These are phyloP conservation scores for Marasmarcha lunaedactyla DNA, from an alignment of 2,888 invertebrate genomes.

Conservation along the genomic window DNA sequence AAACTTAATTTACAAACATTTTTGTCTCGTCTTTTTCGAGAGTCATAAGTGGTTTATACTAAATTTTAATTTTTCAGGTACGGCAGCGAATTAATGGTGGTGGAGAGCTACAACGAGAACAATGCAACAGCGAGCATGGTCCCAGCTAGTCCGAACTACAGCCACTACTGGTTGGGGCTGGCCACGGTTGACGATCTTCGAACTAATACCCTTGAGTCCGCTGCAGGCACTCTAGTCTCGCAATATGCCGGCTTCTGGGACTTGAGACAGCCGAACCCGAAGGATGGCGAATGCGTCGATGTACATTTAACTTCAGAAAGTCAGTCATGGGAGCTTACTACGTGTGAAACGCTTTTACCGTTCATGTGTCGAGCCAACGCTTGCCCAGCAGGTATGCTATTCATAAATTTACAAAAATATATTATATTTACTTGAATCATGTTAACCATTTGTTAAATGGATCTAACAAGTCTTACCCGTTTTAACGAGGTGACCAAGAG, in stretches of 20 bases:
- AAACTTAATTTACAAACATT: not conserved
- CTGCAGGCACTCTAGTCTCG: constrained; percentile 89
- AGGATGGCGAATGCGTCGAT: constrained; percentile 91
- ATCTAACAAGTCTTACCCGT: too few species aligned
- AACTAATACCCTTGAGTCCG: constrained; percentile 95
- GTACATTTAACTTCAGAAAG: constrained; percentile 76
- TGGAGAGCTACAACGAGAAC: constrained; percentile 92
- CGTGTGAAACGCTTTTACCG: constrained; percentile 93
- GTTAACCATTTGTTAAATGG: too few species aligned
- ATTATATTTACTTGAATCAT: too few species aligned
- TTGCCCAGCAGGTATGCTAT: constrained; percentile 81
- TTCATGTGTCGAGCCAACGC: constrained; percentile 94
- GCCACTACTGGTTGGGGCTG: constrained; percentile 91
- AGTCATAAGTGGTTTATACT: too few species aligned
- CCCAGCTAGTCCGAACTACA: constrained; percentile 74
- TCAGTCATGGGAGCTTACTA: constrained; percentile 94
- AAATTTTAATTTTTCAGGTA: constrained; percentile 74
- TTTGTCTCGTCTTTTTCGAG: not conserved
- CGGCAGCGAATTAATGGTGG: constrained; percentile 93
- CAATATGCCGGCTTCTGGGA: constrained; percentile 97
- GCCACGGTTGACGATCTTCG: constrained; percentile 91
- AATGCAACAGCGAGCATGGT: constrained; percentile 89
- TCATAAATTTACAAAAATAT: constrained; percentile 3
- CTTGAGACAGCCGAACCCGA: constrained; percentile 87
- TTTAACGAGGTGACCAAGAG: too few species aligned